These are phyloP conservation scores for Notolepis coatsorum DNA, from an alignment of 2,797 vertebrate species.

Conservation along the genomic window DNA sequence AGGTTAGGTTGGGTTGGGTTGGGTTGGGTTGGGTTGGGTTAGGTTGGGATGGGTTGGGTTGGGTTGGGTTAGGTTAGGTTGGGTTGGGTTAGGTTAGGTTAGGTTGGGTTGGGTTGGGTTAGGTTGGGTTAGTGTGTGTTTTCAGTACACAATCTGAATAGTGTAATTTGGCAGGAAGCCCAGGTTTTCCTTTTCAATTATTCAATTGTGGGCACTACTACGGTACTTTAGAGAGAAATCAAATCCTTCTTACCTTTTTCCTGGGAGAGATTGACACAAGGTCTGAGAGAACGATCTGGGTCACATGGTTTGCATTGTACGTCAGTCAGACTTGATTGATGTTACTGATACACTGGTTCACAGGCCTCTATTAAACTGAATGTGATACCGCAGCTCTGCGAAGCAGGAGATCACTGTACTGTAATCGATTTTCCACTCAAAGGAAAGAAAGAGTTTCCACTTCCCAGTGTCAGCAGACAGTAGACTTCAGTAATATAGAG, in stretches of 20 bases:
- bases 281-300: background rate
- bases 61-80: too few relatives aligned
- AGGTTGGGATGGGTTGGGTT: too few relatives aligned
- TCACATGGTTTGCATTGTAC: background rate
- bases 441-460: too few relatives aligned
- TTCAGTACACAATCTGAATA: background rate
- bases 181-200: conserved; percentile 37
- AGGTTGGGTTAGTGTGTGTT: background rate
- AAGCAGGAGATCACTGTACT: conserved; percentile 7
- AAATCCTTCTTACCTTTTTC: conserved; percentile 28
- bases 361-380: conserved; percentile 7
- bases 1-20: too few relatives aligned
- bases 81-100: too few relatives aligned
- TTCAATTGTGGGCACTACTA: conserved; percentile 25
- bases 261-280: background rate
- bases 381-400: background rate
- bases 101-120: too few relatives aligned
- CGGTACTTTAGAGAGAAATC: conserved; percentile 16
- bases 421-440: too few relatives aligned
- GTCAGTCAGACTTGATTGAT: conserved; percentile 2
- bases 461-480: background rate
- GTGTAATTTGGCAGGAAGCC: conserved; percentile 1
- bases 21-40: too few relatives aligned
- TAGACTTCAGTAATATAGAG: background rate
- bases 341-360: background rate